phyloP scores from a whole-genome alignment of 1,140 invertebrate genomes.

The Trissolcus basalis region DNA sequence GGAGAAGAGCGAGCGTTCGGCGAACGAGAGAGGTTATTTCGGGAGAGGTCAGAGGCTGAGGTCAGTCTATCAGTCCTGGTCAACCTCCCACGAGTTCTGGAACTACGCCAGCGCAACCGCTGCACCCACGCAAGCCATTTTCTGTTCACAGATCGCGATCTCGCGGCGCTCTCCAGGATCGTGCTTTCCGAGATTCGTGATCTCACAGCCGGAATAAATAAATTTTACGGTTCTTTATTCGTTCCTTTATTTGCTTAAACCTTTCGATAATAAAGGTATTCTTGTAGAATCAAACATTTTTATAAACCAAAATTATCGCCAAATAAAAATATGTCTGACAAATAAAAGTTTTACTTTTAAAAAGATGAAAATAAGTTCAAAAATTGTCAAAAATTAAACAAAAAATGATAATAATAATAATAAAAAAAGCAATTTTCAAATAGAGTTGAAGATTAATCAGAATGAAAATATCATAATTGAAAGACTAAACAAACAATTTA shows the following conservation, averaged over 20 bases:
- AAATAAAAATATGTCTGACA: too few species aligned
- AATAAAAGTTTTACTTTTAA: too few species aligned
- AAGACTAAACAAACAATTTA: too few species aligned
- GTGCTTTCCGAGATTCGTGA: constrained; percentile 59
- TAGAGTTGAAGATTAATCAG: too few species aligned
- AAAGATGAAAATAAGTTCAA: too few species aligned
- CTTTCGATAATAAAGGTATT: constrained; percentile 31
- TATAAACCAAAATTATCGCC: too few species aligned
- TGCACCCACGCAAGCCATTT: constrained; percentile 68
- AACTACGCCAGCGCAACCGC: constrained; percentile 66
- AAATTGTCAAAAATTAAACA: too few species aligned
- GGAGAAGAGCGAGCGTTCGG: constrained; percentile 31
- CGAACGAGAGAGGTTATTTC: constrained; percentile 70
- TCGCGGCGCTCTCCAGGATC: constrained; percentile 51
- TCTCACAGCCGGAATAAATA: constrained; percentile 54
- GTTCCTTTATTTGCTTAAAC: constrained; percentile 36
- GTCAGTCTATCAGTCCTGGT: constrained; percentile 75
- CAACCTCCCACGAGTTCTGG: constrained; percentile 75
- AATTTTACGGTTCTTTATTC: constrained; percentile 55
- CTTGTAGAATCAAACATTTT: background rate
- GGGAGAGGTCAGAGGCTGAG: constrained; percentile 77
- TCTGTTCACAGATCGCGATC: constrained; percentile 58
- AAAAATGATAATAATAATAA: too few species aligned
- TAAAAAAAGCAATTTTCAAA: too few species aligned
- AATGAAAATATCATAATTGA: too few species aligned